Percentiles rank a stretch among this genome's conserved stretches.
Evolutionary conservation across 2,113 vertebrate genomes (phyloP).

Genomic region (Chelonoidis abingdonii): DNA sequence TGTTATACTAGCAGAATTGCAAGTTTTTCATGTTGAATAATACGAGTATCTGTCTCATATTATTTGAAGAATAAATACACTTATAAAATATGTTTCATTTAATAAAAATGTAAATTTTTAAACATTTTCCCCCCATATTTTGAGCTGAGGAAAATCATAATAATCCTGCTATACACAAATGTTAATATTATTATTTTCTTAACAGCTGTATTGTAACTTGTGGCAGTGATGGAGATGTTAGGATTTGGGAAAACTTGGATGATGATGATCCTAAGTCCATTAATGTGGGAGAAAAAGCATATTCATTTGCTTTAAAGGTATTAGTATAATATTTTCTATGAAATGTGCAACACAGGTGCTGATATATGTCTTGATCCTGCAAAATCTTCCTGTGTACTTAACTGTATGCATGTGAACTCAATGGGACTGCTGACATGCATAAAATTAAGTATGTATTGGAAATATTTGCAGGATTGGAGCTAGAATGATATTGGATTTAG

Average conservation of each 20-base stretch:
- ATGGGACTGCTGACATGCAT: background rate
- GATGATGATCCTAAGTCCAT: constrained; percentile 97
- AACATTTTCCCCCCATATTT: background rate
- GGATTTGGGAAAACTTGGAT: constrained; percentile 95
- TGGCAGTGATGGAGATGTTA: constrained; percentile 95
- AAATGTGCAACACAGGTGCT: accelerated
- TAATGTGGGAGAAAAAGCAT: constrained; percentile 93
- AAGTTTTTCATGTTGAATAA: background rate
- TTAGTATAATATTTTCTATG: background rate
- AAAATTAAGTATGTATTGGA: background rate
- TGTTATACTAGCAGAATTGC: background rate
- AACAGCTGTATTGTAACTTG: constrained; percentile 92
- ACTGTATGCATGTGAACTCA: background rate
- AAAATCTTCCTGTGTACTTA: background rate
- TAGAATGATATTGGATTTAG: background rate
- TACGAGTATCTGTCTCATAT: background rate
- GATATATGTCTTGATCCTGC: accelerated
- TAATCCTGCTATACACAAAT: background rate
- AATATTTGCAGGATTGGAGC: background rate
- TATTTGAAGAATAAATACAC: background rate
- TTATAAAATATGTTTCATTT: background rate
- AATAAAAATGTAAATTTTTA: accelerated
- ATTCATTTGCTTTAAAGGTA: constrained; percentile 92
- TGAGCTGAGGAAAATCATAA: background rate
- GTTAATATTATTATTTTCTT: background rate